Evolutionary conservation across 2,888 invertebrate species (phyloP), one percentile per base, ranked within the genome.

Genomic region (Drosophila birchii): DNA sequence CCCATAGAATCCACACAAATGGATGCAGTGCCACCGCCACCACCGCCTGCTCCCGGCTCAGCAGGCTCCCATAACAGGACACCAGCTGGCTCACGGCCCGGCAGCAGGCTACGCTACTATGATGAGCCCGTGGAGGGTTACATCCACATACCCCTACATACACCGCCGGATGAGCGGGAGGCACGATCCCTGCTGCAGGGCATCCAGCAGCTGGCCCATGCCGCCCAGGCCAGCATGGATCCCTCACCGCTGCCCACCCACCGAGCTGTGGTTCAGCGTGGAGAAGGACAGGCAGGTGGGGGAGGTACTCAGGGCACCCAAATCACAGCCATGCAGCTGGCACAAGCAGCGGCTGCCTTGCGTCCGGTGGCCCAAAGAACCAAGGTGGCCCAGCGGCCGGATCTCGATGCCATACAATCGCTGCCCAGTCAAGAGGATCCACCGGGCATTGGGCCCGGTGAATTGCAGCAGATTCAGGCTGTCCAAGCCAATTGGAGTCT

Each of bases 61-160:
- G 59, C 63, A 0, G 60, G 89, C 8, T 56, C 49, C 3, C 66
- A 94, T 70, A 93, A 93, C 32, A 93, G 94, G 26, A 91, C 93
- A 3, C 93, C 94, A 3, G 91, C 81, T 1, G 81, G 89, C 0
- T 92, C 92, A 0, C 78, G 91, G 1, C 91, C 92, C 14, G 89
- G 90, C 14, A 92, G 91, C 62, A 89, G 92, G 8, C 78, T 93
- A 45, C 94, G 94, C 75, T 95, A 95, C 90, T 95, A 95, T 87
- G 95, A 95, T 79, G 94, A 94, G 53, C 93, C 95, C 0, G 92
- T 94, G 43, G 94, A 95, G 80, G 95, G 95, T 0, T 93, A 93
- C 54, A 95, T 96, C 60, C 94, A 95, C 76, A 96, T 96, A 81
- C 96, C 96, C 1, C 91, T 96, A 66, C 95, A 95, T 76, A 96